phyloP scores from a whole-genome alignment of 2,888 invertebrate species.

The Latrodectus elegans region DNA sequence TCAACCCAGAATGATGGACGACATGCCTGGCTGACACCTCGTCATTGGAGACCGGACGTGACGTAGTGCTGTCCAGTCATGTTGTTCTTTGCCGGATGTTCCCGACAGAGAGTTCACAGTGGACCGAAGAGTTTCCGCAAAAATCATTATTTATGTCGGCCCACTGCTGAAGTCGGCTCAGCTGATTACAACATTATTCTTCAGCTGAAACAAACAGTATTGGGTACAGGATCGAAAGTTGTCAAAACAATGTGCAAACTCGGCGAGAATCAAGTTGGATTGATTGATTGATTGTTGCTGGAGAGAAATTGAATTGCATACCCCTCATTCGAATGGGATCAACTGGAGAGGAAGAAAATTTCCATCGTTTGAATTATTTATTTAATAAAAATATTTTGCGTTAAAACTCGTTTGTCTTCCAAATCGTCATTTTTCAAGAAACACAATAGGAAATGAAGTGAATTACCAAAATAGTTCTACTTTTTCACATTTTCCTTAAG shows the following conservation, averaged over 20 bases:
- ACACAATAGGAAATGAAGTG: too few relatives aligned
- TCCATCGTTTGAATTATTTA: too few relatives aligned
- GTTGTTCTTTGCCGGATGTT: slow-evolving; percentile 36
- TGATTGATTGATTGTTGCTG: slow-evolving; percentile 1
- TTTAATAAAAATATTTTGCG: too few relatives aligned
- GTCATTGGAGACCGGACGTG: slow-evolving; percentile 44
- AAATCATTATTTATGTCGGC: slow-evolving; percentile 32
- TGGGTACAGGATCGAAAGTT: background rate
- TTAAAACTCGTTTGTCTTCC: too few relatives aligned
- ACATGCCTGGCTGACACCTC: slow-evolving; percentile 39
- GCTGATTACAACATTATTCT: background rate
- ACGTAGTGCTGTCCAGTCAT: slow-evolving; percentile 13
- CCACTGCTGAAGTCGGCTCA: background rate
- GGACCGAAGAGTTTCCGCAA: slow-evolving; percentile 8
- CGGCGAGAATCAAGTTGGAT: background rate
- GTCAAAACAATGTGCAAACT: background rate
- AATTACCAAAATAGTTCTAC: too few relatives aligned
- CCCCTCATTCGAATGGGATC: too few relatives aligned
- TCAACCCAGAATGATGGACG: slow-evolving; percentile 34
- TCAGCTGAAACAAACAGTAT: background rate
- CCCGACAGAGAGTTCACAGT: slow-evolving; percentile 8
- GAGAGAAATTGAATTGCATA: too few relatives aligned
- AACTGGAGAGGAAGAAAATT: too few relatives aligned
- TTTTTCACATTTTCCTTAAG: too few relatives aligned
- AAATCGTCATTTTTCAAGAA: too few relatives aligned